Conservation (phyloP, 2,797 vertebrate species). For the Anguilla marmorata region DNA sequence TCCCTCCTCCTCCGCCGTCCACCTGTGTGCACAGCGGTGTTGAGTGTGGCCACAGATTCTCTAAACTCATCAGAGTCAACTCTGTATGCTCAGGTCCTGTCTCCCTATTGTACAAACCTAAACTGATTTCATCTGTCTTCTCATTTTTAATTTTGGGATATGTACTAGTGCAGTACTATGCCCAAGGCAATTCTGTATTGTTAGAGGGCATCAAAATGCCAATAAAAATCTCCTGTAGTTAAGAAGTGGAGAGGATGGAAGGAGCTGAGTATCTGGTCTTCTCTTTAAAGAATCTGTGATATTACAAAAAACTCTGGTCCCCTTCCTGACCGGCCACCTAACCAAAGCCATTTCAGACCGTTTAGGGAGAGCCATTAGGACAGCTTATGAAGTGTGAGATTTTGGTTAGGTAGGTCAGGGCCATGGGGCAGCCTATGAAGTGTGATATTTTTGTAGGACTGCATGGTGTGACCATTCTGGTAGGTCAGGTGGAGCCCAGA, state of each 20-base stretch:
- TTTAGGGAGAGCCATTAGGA: too few relatives aligned
- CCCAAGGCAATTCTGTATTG: neutral
- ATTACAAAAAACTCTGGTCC: neutral
- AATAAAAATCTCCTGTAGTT: neutral
- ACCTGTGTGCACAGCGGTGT: conserved; percentile 60
- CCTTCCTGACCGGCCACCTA: neutral
- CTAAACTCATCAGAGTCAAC: neutral
- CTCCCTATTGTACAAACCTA: neutral
- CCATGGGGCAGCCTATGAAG: neutral
- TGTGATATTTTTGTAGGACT: too few relatives aligned
- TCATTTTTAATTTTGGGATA: neutral
- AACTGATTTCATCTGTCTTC: neutral
- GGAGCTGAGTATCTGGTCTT: neutral
- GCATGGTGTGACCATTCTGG: conserved; percentile 75
- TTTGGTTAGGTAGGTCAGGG: neutral
- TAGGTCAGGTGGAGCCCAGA: conserved; percentile 81
- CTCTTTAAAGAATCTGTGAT: neutral
- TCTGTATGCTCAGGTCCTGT: neutral
- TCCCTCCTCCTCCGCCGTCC: conserved; percentile 80
- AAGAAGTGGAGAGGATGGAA: neutral
- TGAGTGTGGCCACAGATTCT: conserved; percentile 20
- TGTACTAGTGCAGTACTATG: neutral
- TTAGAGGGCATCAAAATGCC: neutral
- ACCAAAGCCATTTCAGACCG: neutral
- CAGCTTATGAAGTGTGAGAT: neutral